Conservation (phyloP, 2,113 vertebrate genomes). For the Elachura formosa region DNA sequence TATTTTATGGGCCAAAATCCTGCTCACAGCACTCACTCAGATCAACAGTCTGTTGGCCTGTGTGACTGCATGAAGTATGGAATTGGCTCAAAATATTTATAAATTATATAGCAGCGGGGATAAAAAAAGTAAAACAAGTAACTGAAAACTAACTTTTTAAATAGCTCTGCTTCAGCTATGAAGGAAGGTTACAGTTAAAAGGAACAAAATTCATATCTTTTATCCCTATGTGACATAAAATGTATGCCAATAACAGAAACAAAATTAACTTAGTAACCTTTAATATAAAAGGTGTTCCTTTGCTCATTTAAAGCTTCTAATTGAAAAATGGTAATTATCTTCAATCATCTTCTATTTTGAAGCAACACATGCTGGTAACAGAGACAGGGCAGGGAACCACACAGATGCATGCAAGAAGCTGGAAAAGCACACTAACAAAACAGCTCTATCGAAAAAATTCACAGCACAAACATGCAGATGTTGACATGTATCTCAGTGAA, state of each 20-base stretch:
- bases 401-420: conserved; percentile 32
- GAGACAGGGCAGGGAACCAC: neutral
- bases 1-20: neutral
- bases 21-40: neutral
- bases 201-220: neutral
- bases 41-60: conserved; percentile 8
- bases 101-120: neutral
- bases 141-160: neutral
- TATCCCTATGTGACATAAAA: neutral
- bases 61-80: neutral
- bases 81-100: neutral
- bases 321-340: conserved; percentile 28
- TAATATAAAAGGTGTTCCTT: neutral
- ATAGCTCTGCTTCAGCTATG: neutral
- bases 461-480: conserved; percentile 61
- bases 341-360: neutral
- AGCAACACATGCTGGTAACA: neutral
- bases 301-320: neutral
- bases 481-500: conserved; percentile 66
- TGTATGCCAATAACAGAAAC: neutral
- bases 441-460: neutral
- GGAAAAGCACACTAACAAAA: neutral
- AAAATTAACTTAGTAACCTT: neutral
- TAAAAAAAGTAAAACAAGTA: neutral
- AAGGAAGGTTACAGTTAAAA: neutral